Evolutionary conservation across 2,888 invertebrate species (phyloP), one percentile per base, ranked within the genome.

Genomic region (Nezara viridula): DNA sequence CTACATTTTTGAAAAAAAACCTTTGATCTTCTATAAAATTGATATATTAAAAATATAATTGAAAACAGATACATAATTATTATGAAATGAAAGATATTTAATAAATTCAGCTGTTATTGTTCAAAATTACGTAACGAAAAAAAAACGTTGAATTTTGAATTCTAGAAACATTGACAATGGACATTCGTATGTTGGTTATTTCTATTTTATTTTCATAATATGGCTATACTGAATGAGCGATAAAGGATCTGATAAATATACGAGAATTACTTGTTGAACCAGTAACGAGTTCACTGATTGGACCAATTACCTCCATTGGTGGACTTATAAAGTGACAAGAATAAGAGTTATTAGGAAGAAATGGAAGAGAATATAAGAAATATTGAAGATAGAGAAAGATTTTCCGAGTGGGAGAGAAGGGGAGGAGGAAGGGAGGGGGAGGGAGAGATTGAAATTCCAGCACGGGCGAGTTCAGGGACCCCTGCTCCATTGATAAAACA

Each of bases 401-500:
- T 81, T 81, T 81, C 24, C 44, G n/a, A 44, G 81, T 81, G 44
- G 24, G 49, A 86, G 49, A 86, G 49, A 86, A 50, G 52, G 86
- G 86, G 27, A 27, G 47, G 16, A 52, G 86, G 16, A 14, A 19
- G 19, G 14, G 40, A 55, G 86, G 40, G 24, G 52, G 21, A 19
- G 52, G 52, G 86, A 14, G 52, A 86, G 86, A 86, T 86, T 60
- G 55, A 55, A 86, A 86, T 86, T 86, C 86, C 86, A 86, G 86
- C 52, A 86, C 86, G 86, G 24, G 14, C 55, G 86, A 60, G 86
- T 50, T 86, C 55, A 50, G 5, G 24, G 86, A 55, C 50, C 86
- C 86, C 86, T n/a, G 32, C 24, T 52, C 86, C 86, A 86, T 86
- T 86, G 86, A 86, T 86, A 86, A 86, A 86, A 86, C 86, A 86